Evolutionary conservation across 1,140 invertebrate species (phyloP), one percentile per base, ranked within the genome.

Genomic region (Cyclina sinensis): DNA sequence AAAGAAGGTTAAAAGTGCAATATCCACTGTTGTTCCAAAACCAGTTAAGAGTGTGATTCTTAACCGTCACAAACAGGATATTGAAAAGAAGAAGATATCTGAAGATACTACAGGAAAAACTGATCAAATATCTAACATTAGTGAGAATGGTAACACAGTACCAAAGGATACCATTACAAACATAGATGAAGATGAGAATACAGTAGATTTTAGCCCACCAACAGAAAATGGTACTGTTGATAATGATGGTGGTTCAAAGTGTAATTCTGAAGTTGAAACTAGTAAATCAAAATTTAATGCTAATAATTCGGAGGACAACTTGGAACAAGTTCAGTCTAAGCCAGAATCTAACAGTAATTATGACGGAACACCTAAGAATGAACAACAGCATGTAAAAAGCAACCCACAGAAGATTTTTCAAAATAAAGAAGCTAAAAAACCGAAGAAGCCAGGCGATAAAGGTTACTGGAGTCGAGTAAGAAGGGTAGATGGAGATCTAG

Each of bases 381-480:
- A 14, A 9, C 5, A n/a, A 39, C 12, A 4, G 4, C 4, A 18
- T 39, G 68, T 37, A 37, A 57, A 32, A 3, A 57, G 2, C 30
- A 30, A 51, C 5, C 4, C 2, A 43, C 16, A 57, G 11, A 0
- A 18, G 18, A 43, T n/a, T 21, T 5, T 1, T 16, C 18, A 0
- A 30, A 30, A 43, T 21, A 39, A 82, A 62, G 37, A 82, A 35
- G 32, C 5, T 37, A 51, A 27, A 9, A 76, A 46, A 32, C 9
- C 37, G n/a, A 70, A 54, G 30, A 86, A 76, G 24, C 51, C 51
- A 7, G 84, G 84, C 11, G 84, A 86, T 57, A 62, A 57, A 74
- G 35, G 84, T n/a, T 86, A 86, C 37, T 86, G 84, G 84, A 86
- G 70, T 24, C 14, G 84, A 59, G 70, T 74, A 21, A 86, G 78